Evolutionary conservation across 2,888 invertebrate species (phyloP).

Genomic region (Heliconius cydno): DNA sequence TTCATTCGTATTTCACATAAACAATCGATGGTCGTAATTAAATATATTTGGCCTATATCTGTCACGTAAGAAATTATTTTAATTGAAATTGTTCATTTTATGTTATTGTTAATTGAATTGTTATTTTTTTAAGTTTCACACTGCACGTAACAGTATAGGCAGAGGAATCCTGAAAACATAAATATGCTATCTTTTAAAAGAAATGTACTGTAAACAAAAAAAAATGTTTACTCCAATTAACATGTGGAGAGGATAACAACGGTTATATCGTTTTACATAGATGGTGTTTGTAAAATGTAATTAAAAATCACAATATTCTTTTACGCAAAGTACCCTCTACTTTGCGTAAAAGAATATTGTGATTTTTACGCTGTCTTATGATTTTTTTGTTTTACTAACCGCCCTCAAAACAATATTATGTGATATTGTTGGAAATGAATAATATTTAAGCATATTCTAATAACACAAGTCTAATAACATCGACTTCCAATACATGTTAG

Average conservation of each 20-base stretch:
- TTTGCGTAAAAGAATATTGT: too few species aligned
- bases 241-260: constrained; percentile 1
- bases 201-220: not conserved
- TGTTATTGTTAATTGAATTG: too few species aligned
- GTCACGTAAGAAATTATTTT: not conserved
- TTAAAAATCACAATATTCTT: not conserved
- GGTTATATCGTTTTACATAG: constrained; percentile 6
- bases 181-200: not conserved
- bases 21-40: not conserved
- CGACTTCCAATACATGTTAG: too few species aligned
- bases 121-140: not conserved
- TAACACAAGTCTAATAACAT: too few species aligned
- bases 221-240: not conserved
- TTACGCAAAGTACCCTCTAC: not conserved
- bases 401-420: not conserved
- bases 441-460: not conserved
- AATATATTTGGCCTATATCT: not conserved
- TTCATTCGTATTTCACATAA: not conserved
- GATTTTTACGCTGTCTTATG: not conserved
- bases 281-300: not conserved
- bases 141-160: not conserved
- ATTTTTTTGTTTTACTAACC: not conserved
- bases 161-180: fast-evolving
- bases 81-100: not conserved
- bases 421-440: not conserved